Base-by-base conservation (phyloP, 2,888 invertebrate genomes). In the Eretmocerus hayati region DNA sequence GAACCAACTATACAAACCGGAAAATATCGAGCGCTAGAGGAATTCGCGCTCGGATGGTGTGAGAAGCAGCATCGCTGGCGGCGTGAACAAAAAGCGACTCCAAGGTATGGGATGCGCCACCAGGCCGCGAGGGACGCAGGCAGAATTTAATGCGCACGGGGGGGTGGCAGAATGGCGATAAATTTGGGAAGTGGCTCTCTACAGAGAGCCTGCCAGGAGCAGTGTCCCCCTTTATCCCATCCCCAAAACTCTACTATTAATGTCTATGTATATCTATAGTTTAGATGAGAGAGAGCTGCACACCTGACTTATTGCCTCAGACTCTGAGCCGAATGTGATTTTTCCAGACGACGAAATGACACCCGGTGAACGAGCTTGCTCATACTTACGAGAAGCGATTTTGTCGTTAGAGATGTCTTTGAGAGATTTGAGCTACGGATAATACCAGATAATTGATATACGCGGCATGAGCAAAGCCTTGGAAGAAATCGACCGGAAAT, bases 131-230 rank as follows among this genome's bases (percentile, higher is more conserved):
- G 26, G 15, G 41, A 26, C 23, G n/a, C n/a, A n/a, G n/a, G 32
- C 37, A 42, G 50, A 46, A 50, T 51, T 51, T 47, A 50, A 50
- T 50, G 50, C 15, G 13, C n/a, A 39, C n/a, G 13, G 39, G 33
- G 18, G 31, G 43, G 19, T 16, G 41, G n/a, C n/a, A n/a, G n/a
- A n/a, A n/a, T n/a, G n/a, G 41, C 47, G 44, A 51, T 51, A 51
- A 51, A 51, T 51, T 51, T 41, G 16, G 47, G 32, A 47, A 51
- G 51, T 51, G 44, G 51, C 51, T 51, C 44, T n/a, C n/a, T n/a
- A n/a, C n/a, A n/a, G n/a, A n/a, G 47, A 44, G 48, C 47, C 47
- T 51, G 51, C 51, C 47, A 51, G 46, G n/a, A 35, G 16, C 50
- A 50, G 31, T 35, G 39, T 42, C n/a, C n/a, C n/a, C 36, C 16